Evolutionary conservation across 2,888 invertebrate species (phyloP).

Genomic region (Carcina quercana): DNA sequence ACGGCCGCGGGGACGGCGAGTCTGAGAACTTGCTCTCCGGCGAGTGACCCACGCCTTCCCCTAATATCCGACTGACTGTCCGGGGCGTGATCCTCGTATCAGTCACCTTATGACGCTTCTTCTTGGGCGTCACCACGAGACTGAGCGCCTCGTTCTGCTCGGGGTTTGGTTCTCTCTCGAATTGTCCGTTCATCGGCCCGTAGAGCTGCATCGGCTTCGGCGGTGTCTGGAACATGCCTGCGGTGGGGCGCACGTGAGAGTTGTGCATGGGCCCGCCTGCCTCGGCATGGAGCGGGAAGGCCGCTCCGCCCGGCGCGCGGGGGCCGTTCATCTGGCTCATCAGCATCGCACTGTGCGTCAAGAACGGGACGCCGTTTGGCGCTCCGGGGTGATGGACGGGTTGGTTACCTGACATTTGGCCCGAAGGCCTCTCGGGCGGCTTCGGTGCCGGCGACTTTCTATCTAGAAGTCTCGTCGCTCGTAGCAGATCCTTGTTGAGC

Average conservation of each 20-base stretch:
- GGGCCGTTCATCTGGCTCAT: constrained; percentile 75
- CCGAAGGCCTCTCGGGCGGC: constrained; percentile 77
- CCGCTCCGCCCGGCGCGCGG: constrained; percentile 76
- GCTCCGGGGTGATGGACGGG: constrained; percentile 64
- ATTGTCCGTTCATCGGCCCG: constrained; percentile 77
- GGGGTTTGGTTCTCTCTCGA: constrained; percentile 81
- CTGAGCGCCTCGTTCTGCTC: constrained; percentile 96
- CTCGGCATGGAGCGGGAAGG: constrained; percentile 81
- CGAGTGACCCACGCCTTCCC: constrained; percentile 84
- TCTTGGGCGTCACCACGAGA: constrained; percentile 95
- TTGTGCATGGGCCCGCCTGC: constrained; percentile 64
- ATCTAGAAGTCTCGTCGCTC: constrained; percentile 87
- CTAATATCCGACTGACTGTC: constrained; percentile 90
- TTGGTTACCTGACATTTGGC: constrained; percentile 74
- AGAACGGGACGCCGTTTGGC: constrained; percentile 63
- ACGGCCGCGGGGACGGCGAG: constrained; percentile 84
- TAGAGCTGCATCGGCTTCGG: constrained; percentile 85
- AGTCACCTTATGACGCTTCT: constrained; percentile 98
- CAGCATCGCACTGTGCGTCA: constrained; percentile 61
- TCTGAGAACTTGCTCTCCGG: constrained; percentile 75
- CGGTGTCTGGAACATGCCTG: constrained; percentile 88
- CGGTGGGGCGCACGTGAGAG: constrained; percentile 75
- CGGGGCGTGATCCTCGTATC: constrained; percentile 94
- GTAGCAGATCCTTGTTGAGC: constrained; percentile 87
- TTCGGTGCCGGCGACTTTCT: constrained; percentile 86